Evolutionary conservation across 1,140 invertebrate genomes (phyloP).

Genomic region (Drosophila santomea): DNA sequence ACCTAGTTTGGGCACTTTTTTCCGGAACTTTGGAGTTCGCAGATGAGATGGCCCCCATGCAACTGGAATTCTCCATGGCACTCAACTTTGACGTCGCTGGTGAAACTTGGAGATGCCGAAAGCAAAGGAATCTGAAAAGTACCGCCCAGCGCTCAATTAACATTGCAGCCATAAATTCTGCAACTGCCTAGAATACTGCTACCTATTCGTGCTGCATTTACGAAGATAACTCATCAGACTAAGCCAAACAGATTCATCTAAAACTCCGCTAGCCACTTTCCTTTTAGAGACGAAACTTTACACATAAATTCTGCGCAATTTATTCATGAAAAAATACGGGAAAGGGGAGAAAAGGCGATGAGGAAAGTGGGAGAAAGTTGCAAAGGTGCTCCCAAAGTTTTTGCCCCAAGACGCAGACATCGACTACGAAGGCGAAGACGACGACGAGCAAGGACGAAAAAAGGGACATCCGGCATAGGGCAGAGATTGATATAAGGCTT

Average conservation of each 20-base stretch:
- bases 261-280: conserved; percentile 81
- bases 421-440: neutral
- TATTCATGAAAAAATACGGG: conserved; percentile 72
- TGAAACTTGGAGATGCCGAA: conserved; percentile 31
- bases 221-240: conserved; percentile 81
- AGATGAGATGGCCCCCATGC: conserved; percentile 26
- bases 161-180: conserved; percentile 75
- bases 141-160: conserved; percentile 72
- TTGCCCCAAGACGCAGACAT: conserved; percentile 10
- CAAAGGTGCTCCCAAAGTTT: conserved; percentile 67
- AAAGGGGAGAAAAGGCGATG: conserved; percentile 41
- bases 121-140: conserved; percentile 36
- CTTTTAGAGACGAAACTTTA: conserved; percentile 69
- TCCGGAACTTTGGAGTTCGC: neutral
- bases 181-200: conserved; percentile 42
- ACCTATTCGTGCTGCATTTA: conserved; percentile 59
- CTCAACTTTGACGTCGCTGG: conserved; percentile 41
- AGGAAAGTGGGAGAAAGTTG: conserved; percentile 35
- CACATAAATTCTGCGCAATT: conserved; percentile 82
- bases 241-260: conserved; percentile 82
- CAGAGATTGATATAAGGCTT: conserved; percentile 80
- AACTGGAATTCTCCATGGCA: conserved; percentile 22
- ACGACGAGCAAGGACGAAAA: conserved; percentile 28
- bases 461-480: conserved; percentile 63
- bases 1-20: conserved; percentile 21